Evolutionary conservation across 1,140 invertebrate species (phyloP).

Genomic region (Bombus vancouverensis): DNA sequence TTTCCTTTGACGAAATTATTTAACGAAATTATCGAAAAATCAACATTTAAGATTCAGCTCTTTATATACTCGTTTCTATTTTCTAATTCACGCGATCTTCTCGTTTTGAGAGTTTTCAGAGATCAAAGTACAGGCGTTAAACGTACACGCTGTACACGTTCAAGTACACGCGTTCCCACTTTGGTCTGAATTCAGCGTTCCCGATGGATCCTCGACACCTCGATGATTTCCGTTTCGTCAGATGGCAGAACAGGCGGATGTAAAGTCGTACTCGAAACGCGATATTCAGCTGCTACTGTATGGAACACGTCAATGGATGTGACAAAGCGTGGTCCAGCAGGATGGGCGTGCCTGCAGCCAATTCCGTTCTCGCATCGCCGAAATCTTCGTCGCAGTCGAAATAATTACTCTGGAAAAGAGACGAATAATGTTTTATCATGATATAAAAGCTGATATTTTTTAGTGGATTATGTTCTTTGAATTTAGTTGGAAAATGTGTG

Average conservation of each 20-base stretch:
- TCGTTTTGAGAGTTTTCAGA: background rate
- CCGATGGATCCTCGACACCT: slow-evolving; percentile 29
- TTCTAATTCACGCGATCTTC: background rate
- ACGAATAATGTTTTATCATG: background rate
- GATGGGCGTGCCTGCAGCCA: slow-evolving; percentile 82
- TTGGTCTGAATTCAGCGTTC: slow-evolving; percentile 4
- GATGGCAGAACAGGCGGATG: slow-evolving; percentile 31
- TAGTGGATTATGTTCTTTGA: too few relatives aligned
- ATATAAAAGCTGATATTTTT: background rate
- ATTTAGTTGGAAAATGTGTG: background rate
- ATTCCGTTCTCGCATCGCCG: slow-evolving; percentile 79
- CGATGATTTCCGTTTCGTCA: slow-evolving; percentile 35
- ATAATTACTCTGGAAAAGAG: slow-evolving; percentile 80
- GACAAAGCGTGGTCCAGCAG: slow-evolving; percentile 82
- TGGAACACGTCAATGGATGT: slow-evolving; percentile 81
- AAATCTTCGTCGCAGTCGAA: slow-evolving; percentile 83
- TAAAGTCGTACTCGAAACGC: slow-evolving; percentile 35
- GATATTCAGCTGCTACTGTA: slow-evolving; percentile 78
- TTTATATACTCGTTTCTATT: background rate
- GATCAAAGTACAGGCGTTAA: background rate
- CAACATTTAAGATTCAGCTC: background rate
- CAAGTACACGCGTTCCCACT: background rate
- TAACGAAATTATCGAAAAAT: background rate
- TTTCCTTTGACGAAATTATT: background rate
- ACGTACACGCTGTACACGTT: background rate